Percentiles rank a stretch among this genome's conserved stretches.
Evolutionary conservation across 1,140 invertebrate species (phyloP).

Genomic region (Neodiprion fabricii): DNA sequence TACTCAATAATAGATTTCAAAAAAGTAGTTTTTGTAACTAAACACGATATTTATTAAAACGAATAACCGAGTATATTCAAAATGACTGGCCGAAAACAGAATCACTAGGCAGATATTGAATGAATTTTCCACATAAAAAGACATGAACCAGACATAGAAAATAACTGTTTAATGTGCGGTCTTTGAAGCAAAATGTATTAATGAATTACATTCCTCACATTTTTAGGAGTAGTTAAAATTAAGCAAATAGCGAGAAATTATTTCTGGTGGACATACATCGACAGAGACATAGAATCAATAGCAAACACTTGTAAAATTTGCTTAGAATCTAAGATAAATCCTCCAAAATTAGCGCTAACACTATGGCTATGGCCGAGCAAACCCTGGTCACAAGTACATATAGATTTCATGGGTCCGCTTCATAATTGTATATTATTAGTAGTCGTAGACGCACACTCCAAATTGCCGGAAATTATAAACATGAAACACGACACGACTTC

Average conservation of each 20-base stretch:
- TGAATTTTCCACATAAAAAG: background rate
- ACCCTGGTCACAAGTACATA: too few species aligned
- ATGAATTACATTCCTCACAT: constrained; percentile 33
- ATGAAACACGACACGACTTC: background rate
- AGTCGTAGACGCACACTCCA: constrained; percentile 22
- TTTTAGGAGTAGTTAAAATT: constrained; percentile 31
- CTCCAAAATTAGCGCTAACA: too few species aligned
- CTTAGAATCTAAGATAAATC: too few species aligned
- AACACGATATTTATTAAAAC: too few species aligned
- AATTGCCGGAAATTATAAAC: constrained; percentile 14
- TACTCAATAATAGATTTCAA: too few species aligned
- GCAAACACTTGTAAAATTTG: too few species aligned
- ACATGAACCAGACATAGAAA: constrained; percentile 14
- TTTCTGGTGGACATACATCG: constrained; percentile 32
- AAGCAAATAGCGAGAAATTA: constrained; percentile 31
- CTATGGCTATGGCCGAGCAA: too few species aligned
- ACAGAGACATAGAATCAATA: background rate
- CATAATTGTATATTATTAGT: background rate
- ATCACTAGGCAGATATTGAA: too few species aligned
- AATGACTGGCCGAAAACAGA: too few species aligned
- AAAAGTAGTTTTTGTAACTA: too few species aligned
- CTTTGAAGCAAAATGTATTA: constrained; percentile 16
- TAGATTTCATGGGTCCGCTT: too few species aligned
- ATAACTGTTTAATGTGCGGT: constrained; percentile 22
- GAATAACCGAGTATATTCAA: too few species aligned